These are phyloP conservation scores for Micromesistius poutassou DNA, from an alignment of 2,797 vertebrate species.

Conservation along the genomic window DNA sequence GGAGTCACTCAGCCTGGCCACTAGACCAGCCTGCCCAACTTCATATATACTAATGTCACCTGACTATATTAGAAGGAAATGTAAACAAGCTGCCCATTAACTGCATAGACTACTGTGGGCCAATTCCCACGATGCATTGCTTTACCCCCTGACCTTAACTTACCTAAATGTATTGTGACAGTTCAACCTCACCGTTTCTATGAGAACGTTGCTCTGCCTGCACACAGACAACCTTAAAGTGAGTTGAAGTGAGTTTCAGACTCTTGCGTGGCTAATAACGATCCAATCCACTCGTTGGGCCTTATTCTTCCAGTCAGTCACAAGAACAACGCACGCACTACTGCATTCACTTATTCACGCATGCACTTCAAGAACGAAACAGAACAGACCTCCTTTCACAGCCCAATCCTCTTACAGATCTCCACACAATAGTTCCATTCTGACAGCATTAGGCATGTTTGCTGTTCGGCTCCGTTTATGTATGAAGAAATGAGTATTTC, in stretches of 20 bases:
- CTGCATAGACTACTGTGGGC: not conserved
- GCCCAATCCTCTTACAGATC: conserved; percentile 52
- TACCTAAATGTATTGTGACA: not conserved
- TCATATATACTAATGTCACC: too few species aligned
- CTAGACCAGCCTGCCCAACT: not conserved
- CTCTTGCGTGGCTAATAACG: not conserved
- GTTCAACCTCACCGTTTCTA: not conserved
- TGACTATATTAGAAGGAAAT: too few species aligned
- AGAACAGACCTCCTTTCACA: conserved; percentile 27
- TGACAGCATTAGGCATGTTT: not conserved
- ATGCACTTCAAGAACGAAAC: not conserved
- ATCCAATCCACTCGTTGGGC: not conserved
- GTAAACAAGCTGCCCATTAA: not conserved
- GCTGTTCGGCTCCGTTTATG: not conserved
- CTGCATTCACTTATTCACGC: not conserved
- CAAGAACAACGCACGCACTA: not conserved
- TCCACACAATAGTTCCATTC: conserved; percentile 14
- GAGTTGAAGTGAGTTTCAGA: not conserved
- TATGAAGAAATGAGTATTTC: not conserved
- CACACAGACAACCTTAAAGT: not conserved
- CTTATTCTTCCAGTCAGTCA: not conserved
- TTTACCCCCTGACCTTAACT: not conserved
- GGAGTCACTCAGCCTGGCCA: not conserved
- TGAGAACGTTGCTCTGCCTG: not conserved
- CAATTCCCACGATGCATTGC: not conserved